These are phyloP conservation scores for Enteromius fasciolatus DNA, from an alignment of 2,797 vertebrate genomes.

Conservation along the genomic window DNA sequence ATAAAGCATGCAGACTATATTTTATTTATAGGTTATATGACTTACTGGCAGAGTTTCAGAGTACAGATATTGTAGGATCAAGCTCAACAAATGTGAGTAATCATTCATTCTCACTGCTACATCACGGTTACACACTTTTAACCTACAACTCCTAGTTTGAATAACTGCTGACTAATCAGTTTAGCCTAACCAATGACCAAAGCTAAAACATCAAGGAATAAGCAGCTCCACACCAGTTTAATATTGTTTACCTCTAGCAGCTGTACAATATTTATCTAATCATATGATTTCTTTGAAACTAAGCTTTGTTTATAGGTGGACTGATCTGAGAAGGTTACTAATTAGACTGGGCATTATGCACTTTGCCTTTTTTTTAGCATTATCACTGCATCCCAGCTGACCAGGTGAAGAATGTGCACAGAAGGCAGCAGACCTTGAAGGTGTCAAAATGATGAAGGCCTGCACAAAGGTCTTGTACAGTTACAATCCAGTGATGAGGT, in stretches of 20 bases:
- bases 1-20: not conserved
- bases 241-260: not conserved
- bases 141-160: not conserved
- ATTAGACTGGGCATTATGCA: not conserved
- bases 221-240: not conserved
- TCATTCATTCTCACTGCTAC: not conserved
- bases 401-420: not conserved
- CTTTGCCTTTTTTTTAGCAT: not conserved
- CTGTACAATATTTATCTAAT: not conserved
- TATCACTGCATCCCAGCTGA: not conserved
- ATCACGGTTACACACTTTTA: not conserved
- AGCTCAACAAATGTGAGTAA: not conserved
- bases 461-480: not conserved
- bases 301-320: not conserved
- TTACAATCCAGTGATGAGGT: not conserved
- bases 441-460: not conserved
- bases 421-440: not conserved
- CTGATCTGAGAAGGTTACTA: not conserved
- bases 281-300: not conserved
- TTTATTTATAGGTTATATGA: not conserved
- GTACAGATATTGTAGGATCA: not conserved
- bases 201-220: not conserved
- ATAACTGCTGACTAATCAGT: not conserved
- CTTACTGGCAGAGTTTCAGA: not conserved
- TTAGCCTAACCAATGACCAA: not conserved